These are phyloP conservation scores for Drosophila fulvimacula DNA, from an alignment of 2,888 invertebrate species.

Conservation along the genomic window DNA sequence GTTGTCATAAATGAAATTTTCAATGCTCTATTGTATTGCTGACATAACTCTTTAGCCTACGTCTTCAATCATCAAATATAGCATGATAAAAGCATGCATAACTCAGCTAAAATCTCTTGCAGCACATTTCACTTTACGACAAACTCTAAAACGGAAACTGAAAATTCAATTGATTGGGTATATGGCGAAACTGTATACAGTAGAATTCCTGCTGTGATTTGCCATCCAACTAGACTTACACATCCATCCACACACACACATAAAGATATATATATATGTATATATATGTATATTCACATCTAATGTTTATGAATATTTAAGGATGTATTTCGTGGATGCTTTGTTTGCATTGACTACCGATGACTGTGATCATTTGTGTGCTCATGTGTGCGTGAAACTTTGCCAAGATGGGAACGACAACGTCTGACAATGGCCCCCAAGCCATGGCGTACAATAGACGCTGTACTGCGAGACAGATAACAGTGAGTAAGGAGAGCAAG, in stretches of 20 bases:
- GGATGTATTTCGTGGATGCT: conserved; percentile 42
- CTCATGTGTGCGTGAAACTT: conserved; percentile 57
- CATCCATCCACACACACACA: background rate
- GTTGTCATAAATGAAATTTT: background rate
- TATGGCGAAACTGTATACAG: background rate
- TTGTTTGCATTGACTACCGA: conserved; percentile 57
- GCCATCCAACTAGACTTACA: conserved; percentile 9
- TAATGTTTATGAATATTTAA: conserved; percentile 32
- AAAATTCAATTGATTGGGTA: background rate
- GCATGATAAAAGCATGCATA: background rate
- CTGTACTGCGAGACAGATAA: background rate
- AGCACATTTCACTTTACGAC: background rate
- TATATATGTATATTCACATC: background rate
- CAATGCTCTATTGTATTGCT: no score
- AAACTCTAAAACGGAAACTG: background rate
- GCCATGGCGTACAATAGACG: background rate
- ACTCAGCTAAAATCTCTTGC: background rate
- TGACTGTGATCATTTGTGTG: conserved; percentile 56
- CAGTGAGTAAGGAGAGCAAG: background rate
- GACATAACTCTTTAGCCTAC: background rate
- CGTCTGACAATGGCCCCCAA: conserved; percentile 4
- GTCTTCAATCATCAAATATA: background rate
- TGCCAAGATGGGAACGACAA: conserved; percentile 42
- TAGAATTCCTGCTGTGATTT: conserved; percentile 22
- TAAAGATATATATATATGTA: background rate